Conservation (phyloP, 2,888 invertebrate genomes). For the Serripes groenlandicus region DNA sequence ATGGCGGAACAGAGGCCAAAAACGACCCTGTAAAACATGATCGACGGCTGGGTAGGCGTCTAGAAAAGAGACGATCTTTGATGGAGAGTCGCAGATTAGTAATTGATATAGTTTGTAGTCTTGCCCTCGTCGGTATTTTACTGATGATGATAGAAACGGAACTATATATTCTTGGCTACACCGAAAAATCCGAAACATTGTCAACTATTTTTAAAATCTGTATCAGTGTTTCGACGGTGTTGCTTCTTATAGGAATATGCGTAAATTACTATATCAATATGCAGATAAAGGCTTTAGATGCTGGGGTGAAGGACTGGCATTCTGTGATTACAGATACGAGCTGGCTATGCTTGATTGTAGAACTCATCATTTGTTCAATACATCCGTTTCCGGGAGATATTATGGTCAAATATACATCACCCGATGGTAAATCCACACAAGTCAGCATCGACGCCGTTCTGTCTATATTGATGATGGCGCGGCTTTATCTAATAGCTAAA, state of each 20-base stretch:
- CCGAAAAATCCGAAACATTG: conserved; percentile 60
- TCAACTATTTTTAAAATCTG: conserved; percentile 72
- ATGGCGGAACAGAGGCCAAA: conserved; percentile 46
- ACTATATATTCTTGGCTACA: conserved; percentile 67
- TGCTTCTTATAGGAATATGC: conserved; percentile 74
- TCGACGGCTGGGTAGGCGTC: conserved; percentile 66
- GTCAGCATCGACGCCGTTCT: conserved; percentile 78
- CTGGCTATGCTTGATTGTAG: conserved; percentile 67
- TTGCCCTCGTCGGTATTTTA: conserved; percentile 75
- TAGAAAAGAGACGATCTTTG: conserved; percentile 64
- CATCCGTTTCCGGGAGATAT: conserved; percentile 81
- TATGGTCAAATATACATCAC: conserved; percentile 66
- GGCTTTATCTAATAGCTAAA: conserved; percentile 80
- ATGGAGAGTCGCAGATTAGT: conserved; percentile 71
- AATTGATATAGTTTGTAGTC: conserved; percentile 73
- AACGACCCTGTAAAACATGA: conserved; percentile 6
- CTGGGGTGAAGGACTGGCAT: conserved; percentile 75
- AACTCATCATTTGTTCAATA: conserved; percentile 75
- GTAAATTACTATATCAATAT: conserved; percentile 71
- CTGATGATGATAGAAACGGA: conserved; percentile 81
- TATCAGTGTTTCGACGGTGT: conserved; percentile 73
- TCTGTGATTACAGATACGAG: conserved; percentile 73
- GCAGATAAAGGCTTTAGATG: conserved; percentile 73
- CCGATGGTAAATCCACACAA: conserved; percentile 53
- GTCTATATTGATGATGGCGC: conserved; percentile 79